Evolutionary conservation across 2,888 invertebrate species (phyloP), one percentile per base, ranked within the genome.

Genomic region (Thymelicus acteon): DNA sequence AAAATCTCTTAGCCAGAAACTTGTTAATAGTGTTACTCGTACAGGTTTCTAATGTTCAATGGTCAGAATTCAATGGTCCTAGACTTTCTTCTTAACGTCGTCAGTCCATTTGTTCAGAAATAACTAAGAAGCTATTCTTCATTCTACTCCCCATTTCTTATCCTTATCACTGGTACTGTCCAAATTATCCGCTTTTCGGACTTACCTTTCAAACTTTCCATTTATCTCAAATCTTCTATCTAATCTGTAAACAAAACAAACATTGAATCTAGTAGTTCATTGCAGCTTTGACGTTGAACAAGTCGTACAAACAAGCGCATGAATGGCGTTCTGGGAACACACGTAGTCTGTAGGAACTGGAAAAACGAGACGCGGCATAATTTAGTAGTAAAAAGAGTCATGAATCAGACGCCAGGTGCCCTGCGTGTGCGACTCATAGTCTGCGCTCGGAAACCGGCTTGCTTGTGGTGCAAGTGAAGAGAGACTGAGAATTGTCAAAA

Each of bases 261-360:
- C 48, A 68, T 63, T 52, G 47, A 49, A 64, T 31, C 48, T 54
- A 31, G 40, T 10, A 64, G 64, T 60, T 65, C 63, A 71, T 66
- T 65, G 54, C 61, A 71, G 60, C 49, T 24, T n/a, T n/a, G 12
- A 15, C 19, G 3, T 7, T 31, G 65, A 57, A 75, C 72, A 72
- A 64, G 76, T 72, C 73, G 49, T 76, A 81, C 83, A 81, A 78
- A 78, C 80, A 78, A 60, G 60, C 81, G 81, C 86, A 85, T 87
- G 84, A 87, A 87, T 86, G 86, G 79, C 79, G 79, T 81, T 86
- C 82, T 85, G 82, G 82, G 81, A 82, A 80, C 82, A 80, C 83
- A 82, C 81, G 81, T 82, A 80, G 60, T 48, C 81, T 80, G 73
- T 73, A 75, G 76, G 73, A 80, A 78, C 79, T 72, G 65, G 78